A percentile compares a stretch with the other conserved stretches of the same genome.
phyloP scores from a whole-genome alignment of 2,113 vertebrate species.

The Orycteropus afer region DNA sequence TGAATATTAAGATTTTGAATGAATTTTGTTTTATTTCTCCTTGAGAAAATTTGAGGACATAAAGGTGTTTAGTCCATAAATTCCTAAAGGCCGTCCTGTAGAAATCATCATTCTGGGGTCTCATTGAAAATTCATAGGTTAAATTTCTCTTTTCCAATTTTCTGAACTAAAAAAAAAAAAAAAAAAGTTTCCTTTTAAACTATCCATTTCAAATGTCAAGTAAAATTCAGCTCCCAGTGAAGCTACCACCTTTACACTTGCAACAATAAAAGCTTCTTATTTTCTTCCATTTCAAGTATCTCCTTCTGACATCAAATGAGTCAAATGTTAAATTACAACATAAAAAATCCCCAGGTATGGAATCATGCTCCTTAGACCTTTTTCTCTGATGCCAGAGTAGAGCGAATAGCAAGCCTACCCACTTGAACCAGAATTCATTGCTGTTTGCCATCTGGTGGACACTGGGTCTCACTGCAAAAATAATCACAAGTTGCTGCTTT shows the following conservation, averaged over 20 bases:
- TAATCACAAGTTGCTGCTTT: neutral
- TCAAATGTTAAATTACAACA: neutral
- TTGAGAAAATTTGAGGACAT: neutral
- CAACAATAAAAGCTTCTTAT: neutral
- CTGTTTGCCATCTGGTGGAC: slow-evolving; percentile 61
- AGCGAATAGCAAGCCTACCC: neutral
- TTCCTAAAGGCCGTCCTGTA: neutral
- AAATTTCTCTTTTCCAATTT: neutral
- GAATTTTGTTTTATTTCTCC: neutral
- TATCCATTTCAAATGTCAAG: slow-evolving; percentile 23
- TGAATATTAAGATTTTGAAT: neutral
- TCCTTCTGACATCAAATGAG: neutral
- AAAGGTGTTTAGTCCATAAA: neutral
- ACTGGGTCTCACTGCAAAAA: slow-evolving; percentile 48
- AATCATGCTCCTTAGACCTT: neutral
- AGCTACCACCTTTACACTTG: neutral
- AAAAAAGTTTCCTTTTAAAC: neutral
- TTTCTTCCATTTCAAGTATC: neutral
- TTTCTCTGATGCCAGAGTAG: neutral
- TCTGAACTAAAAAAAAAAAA: neutral
- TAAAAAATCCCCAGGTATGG: too few relatives aligned
- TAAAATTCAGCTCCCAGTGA: neutral
- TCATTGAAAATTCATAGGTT: neutral
- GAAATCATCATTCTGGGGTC: neutral
- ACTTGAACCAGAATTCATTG: neutral